phyloP scores from a whole-genome alignment of 2,888 invertebrate genomes.

The Dryobota labecula region DNA sequence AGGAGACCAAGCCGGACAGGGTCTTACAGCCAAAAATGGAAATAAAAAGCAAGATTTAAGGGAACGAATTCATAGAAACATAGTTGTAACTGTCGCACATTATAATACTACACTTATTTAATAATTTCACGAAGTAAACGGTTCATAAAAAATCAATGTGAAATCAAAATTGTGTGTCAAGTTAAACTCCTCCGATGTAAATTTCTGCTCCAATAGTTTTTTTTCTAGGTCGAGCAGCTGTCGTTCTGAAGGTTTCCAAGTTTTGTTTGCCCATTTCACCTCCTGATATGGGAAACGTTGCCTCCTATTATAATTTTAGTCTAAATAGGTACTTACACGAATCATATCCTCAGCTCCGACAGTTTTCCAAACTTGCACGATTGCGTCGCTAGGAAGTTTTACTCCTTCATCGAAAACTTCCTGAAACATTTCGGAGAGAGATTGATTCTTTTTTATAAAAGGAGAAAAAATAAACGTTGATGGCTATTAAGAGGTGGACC shows the following conservation, averaged over 20 bases:
- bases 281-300: not conserved
- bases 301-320: no score
- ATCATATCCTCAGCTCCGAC: slow-evolving; percentile 72
- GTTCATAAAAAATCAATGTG: not conserved
- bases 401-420: slow-evolving; percentile 96
- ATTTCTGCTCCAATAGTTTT: slow-evolving; percentile 93
- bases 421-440: slow-evolving; percentile 83
- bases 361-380: slow-evolving; percentile 96
- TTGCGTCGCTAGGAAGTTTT: slow-evolving; percentile 90
- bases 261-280: not conserved
- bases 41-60: slow-evolving; percentile 1
- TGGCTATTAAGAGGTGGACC: not conserved
- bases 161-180: not conserved
- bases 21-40: not conserved
- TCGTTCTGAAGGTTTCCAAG: not conserved
- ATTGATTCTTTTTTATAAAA: not conserved
- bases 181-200: slow-evolving; percentile 61
- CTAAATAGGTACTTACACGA: slow-evolving; percentile 66
- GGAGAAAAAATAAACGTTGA: not conserved
- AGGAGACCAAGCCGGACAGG: not conserved
- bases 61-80: slow-evolving; percentile 10
- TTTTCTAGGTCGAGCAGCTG: no score
- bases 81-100: not conserved
- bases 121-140: slow-evolving; percentile 13
- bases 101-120: slow-evolving; percentile 14